Conservation (phyloP, 2,797 vertebrate genomes). For the Austrolebias charrua region DNA sequence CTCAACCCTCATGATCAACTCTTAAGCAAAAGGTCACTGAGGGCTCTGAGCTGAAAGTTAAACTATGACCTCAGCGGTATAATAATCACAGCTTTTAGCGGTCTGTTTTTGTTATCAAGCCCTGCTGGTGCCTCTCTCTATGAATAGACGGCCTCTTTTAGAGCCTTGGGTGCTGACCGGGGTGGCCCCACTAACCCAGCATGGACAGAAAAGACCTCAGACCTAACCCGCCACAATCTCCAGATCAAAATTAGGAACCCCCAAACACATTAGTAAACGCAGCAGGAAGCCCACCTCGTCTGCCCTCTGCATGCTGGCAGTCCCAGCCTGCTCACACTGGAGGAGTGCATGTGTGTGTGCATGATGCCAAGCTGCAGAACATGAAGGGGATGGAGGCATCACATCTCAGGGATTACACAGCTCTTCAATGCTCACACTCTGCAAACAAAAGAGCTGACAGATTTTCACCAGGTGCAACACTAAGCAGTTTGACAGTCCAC, state of each 20-base stretch:
- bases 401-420: slow-evolving; percentile 18
- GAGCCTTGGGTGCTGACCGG: slow-evolving; percentile 58
- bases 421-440: slow-evolving; percentile 1
- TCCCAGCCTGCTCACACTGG: slow-evolving; percentile 35
- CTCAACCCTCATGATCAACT: slow-evolving; percentile 18
- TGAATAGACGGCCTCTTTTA: slow-evolving; percentile 75
- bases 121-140: slow-evolving; percentile 67
- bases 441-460: slow-evolving; percentile 8
- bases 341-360: slow-evolving; percentile 18
- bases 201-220: slow-evolving; percentile 50
- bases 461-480: neutral
- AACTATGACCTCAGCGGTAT: slow-evolving; percentile 66
- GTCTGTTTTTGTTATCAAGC: slow-evolving; percentile 75
- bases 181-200: slow-evolving; percentile 60
- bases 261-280: slow-evolving; percentile 49
- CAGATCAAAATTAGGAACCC: slow-evolving; percentile 57
- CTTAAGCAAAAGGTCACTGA: slow-evolving; percentile 34
- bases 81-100: slow-evolving; percentile 75
- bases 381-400: slow-evolving; percentile 24
- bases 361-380: slow-evolving; percentile 44
- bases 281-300: slow-evolving; percentile 56
- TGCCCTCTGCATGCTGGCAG: slow-evolving; percentile 54
- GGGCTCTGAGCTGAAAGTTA: slow-evolving; percentile 46
- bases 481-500: neutral
- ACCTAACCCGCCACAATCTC: slow-evolving; percentile 38